Evolutionary conservation across 2,113 vertebrate species (phyloP).

Genomic region (Solenodon paradoxus): DNA sequence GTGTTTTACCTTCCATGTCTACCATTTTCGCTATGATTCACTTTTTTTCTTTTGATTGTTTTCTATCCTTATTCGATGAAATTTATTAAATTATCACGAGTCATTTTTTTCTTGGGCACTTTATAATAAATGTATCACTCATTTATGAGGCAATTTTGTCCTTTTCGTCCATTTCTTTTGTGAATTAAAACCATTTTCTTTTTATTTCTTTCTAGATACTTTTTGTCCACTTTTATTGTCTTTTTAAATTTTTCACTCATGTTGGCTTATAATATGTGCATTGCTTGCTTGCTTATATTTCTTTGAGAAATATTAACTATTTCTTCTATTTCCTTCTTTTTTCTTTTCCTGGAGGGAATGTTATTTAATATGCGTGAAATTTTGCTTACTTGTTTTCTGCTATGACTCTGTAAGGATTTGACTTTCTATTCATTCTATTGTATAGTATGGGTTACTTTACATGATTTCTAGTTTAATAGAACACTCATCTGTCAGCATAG

Average conservation of each 20-base stretch:
- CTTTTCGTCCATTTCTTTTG: not conserved
- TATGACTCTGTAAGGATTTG: not conserved
- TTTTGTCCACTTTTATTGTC: not conserved
- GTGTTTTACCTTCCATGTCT: not conserved
- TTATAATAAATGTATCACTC: not conserved
- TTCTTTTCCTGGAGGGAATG: fast-evolving
- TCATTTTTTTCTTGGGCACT: not conserved
- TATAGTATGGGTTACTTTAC: not conserved
- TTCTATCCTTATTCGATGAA: not conserved
- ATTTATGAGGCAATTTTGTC: not conserved
- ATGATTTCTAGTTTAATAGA: not conserved
- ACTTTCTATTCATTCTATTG: not conserved
- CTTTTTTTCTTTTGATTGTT: not conserved
- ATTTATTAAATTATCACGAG: not conserved
- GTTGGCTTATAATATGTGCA: not conserved
- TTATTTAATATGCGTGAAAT: not conserved
- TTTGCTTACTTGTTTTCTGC: not conserved
- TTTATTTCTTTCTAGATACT: not conserved
- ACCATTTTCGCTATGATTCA: not conserved
- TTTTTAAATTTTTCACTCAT: not conserved
- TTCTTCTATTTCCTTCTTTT: not conserved
- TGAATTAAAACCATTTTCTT: not conserved
- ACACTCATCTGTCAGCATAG: not conserved
- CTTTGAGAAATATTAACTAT: not conserved
- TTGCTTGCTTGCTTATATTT: not conserved